Evolutionary conservation across 1,140 invertebrate genomes (phyloP).

Genomic region (Eufriesea mexicana): DNA sequence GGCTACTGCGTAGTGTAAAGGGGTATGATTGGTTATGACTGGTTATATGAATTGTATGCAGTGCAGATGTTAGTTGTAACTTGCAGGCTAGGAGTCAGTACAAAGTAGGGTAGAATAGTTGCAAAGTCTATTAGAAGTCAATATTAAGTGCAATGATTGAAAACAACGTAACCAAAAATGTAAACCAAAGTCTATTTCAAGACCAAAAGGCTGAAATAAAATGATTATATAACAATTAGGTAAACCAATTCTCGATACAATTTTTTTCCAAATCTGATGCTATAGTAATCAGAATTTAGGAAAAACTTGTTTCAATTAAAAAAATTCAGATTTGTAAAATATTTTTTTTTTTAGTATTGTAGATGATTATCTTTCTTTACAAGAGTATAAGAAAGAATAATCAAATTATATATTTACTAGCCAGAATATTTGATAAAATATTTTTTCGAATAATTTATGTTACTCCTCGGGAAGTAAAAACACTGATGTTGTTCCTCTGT

Average conservation of each 20-base stretch:
- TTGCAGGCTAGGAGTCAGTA: too few relatives aligned
- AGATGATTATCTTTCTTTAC: slow-evolving; percentile 63
- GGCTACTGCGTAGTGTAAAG: too few relatives aligned
- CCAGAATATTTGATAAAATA: slow-evolving; percentile 29
- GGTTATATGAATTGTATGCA: too few relatives aligned
- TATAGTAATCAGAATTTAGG: slow-evolving; percentile 56
- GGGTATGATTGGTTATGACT: too few relatives aligned
- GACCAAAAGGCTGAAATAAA: too few relatives aligned
- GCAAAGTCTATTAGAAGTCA: too few relatives aligned
- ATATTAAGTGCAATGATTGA: too few relatives aligned
- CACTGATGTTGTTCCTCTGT: slow-evolving; percentile 24
- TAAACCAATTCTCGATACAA: not conserved
- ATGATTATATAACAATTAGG: not conserved
- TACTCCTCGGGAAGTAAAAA: slow-evolving; percentile 45
- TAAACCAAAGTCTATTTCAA: too few relatives aligned
- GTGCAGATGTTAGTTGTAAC: too few relatives aligned
- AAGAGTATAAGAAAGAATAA: slow-evolving; percentile 60
- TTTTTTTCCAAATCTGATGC: slow-evolving; percentile 59
- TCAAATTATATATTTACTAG: slow-evolving; percentile 39
- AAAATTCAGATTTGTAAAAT: slow-evolving; percentile 39
- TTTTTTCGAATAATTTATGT: slow-evolving; percentile 40
- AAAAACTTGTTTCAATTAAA: slow-evolving; percentile 32
- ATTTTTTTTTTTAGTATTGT: slow-evolving; percentile 42
- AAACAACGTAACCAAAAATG: too few relatives aligned
- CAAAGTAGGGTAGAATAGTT: too few relatives aligned